These are phyloP conservation scores for Takifugu bimaculatus DNA, from an alignment of 2,113 vertebrate genomes.

Conservation along the genomic window DNA sequence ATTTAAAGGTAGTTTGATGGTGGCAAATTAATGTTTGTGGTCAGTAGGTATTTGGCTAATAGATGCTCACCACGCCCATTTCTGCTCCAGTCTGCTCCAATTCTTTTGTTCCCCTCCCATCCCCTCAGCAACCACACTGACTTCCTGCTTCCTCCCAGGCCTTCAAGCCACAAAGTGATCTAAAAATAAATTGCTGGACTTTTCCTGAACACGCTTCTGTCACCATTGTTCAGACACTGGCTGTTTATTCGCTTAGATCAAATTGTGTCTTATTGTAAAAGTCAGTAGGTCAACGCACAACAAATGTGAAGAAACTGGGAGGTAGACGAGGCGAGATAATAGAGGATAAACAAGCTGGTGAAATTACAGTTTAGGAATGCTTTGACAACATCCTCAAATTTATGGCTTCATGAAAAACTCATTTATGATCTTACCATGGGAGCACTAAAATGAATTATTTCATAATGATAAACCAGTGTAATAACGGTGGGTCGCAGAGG, in stretches of 20 bases:
- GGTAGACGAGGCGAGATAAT: conserved; percentile 14
- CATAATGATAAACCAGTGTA: conserved; percentile 33
- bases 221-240: conserved; percentile 64
- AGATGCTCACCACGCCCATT: conserved; percentile 68
- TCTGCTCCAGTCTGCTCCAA: conserved; percentile 61
- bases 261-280: conserved; percentile 31
- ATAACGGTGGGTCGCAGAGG: conserved; percentile 25
- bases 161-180: conserved; percentile 53
- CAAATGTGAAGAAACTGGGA: conserved; percentile 17
- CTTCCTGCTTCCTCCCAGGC: conserved; percentile 72
- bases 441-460: conserved; percentile 20
- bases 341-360: conserved; percentile 25
- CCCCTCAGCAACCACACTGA: conserved; percentile 66
- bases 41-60: conserved; percentile 64
- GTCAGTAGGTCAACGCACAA: conserved; percentile 51
- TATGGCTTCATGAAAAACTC: conserved; percentile 3
- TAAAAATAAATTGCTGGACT: conserved; percentile 68
- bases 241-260: conserved; percentile 63
- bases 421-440: conserved; percentile 5
- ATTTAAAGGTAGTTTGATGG: conserved; percentile 4
- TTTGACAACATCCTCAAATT: conserved; percentile 17
- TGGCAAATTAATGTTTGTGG: conserved; percentile 58
- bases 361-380: conserved; percentile 25
- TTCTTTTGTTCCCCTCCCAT: conserved; percentile 71
- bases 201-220: conserved; percentile 62